Conservation (phyloP, 2,888 invertebrate genomes). For the Cheilosia variabilis region DNA sequence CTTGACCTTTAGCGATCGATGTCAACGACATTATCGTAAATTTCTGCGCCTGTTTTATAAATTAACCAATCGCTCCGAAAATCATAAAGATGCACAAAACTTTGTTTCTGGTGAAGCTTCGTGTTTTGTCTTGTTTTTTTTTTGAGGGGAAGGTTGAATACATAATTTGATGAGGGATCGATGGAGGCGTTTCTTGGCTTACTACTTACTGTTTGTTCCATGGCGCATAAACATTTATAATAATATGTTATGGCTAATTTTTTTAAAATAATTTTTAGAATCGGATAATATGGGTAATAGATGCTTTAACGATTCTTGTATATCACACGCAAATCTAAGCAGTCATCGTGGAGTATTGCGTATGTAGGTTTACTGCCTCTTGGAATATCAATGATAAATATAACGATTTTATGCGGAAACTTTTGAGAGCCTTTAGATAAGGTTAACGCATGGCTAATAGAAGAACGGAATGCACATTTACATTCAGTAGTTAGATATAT, state of each 20-base stretch:
- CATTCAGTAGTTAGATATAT: neutral
- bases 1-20: constrained; percentile 68
- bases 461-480: neutral
- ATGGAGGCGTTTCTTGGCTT: constrained; percentile 33
- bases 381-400: constrained; percentile 33
- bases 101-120: constrained; percentile 43
- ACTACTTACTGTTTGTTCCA: constrained; percentile 9
- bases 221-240: neutral
- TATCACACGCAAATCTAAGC: constrained; percentile 19
- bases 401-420: constrained; percentile 50
- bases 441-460: constrained; percentile 5
- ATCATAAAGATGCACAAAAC: constrained; percentile 26
- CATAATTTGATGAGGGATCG: constrained; percentile 22
- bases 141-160: constrained; percentile 38
- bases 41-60: constrained; percentile 49
- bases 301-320: constrained; percentile 24
- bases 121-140: constrained; percentile 20
- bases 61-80: constrained; percentile 39
- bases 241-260: constrained; percentile 32
- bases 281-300: constrained; percentile 16
- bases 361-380: constrained; percentile 53
- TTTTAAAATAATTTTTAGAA: constrained; percentile 37
- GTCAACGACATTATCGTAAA: constrained; percentile 61
- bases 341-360: constrained; percentile 29
- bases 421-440: constrained; percentile 18